Conservation (phyloP, 2,797 vertebrate genomes). For the Chaetodon trifasciatus region DNA sequence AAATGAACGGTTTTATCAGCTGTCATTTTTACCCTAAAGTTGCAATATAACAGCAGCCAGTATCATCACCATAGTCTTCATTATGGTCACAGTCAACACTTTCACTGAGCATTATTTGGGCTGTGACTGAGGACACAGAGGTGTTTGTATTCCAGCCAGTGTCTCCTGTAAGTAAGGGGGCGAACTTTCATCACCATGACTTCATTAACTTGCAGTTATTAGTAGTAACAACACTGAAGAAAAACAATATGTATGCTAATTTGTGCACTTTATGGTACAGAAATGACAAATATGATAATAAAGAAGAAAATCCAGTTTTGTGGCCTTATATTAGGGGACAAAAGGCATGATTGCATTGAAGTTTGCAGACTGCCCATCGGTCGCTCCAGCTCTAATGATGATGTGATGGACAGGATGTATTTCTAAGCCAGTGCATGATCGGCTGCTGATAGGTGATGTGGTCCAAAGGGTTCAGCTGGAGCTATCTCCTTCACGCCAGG, state of each 20-base stretch:
- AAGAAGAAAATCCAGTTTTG: not conserved
- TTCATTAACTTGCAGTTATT: not conserved
- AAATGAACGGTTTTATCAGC: not conserved
- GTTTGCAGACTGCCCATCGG: not conserved
- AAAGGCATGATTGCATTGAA: not conserved
- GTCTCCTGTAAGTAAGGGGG: not conserved
- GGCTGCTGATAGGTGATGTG: slow-evolving; percentile 12
- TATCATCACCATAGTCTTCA: not conserved
- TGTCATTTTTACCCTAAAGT: not conserved
- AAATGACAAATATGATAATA: not conserved
- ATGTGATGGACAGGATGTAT: slow-evolving; percentile 18
- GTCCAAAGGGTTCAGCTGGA: slow-evolving; percentile 27
- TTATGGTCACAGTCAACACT: slow-evolving; percentile 1
- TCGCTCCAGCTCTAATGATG: not conserved
- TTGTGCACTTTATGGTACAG: not conserved
- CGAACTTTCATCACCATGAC: not conserved
- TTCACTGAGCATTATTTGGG: not conserved
- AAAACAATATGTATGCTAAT: slow-evolving; percentile 1
- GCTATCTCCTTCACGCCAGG: slow-evolving; percentile 6
- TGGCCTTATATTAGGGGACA: not conserved
- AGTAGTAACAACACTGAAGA: not conserved
- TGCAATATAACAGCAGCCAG: not conserved
- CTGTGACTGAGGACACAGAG: not conserved
- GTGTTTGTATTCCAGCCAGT: not conserved
- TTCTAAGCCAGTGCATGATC: not conserved